Evolutionary conservation across 2,797 vertebrate genomes (phyloP), one percentile per base, ranked within the genome.

Genomic region (Diplodus puntazzo): DNA sequence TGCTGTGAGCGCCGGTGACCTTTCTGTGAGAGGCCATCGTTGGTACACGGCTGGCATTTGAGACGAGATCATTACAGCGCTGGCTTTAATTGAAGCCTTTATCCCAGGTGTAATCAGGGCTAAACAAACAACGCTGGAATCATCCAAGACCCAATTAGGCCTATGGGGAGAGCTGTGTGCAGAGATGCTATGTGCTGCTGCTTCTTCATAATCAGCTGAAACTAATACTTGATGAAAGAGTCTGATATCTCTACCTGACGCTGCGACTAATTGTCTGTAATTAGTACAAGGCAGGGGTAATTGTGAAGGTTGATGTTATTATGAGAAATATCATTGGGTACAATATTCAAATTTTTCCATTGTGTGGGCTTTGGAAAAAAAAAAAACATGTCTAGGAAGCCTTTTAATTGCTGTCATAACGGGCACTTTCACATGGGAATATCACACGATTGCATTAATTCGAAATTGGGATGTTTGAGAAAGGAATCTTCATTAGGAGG

Each of bases 41-140:
- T 78, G 79, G 72, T 70, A 88, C 89, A 80, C 1, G 82, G 75
- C 70, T 91, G 89, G 88, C 88, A 92, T 93, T 93, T 89, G 75
- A 90, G 87, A 92, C 78, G 14, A 92, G 91, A 90, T 94, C 93
- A 93, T 94, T 92, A 91, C 21, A 3, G 80, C 89, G 80, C 84
- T 81, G 68, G 66, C 80, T 93, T 92, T 93, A 93, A 93, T 93
- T 92, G 89, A 93, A 84, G 90, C 73, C 83, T 87, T 91, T 90
- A 92, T 94, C 93, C 88, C 90, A 88, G 89, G 92, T 94, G 88
- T 92, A 93, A 93, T 93, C 91, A 90, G 77, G 84, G 83, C 90
- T 88, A 89, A 93, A 92, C 88, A 92, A 93, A 92, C 92, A 93
- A 82, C 17, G 27, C 78, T 54, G 85, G 82, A 87, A 90, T 90